Evolutionary conservation across 2,113 vertebrate species (phyloP).

Genomic region (Himantopus leucocephalus): DNA sequence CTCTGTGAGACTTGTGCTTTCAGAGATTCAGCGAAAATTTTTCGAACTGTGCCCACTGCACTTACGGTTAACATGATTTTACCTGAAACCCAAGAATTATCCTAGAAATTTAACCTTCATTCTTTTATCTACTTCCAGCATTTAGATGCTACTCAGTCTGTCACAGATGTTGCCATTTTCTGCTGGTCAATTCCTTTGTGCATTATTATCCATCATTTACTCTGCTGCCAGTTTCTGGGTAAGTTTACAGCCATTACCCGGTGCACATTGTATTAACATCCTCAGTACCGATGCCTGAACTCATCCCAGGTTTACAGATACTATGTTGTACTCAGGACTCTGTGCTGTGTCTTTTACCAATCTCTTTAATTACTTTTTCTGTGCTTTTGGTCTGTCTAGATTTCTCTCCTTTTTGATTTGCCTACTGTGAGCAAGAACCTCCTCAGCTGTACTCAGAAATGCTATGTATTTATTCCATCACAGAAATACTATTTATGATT

Average conservation of each 20-base stretch:
- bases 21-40: background rate
- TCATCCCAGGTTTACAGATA: background rate
- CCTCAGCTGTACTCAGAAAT: background rate
- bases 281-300: background rate
- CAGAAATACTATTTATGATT: background rate
- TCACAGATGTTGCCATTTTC: background rate
- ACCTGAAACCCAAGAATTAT: background rate
- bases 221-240: background rate
- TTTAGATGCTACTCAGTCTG: background rate
- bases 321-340: background rate
- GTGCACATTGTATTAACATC: background rate
- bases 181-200: accelerated
- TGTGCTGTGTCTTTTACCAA: background rate
- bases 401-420: background rate
- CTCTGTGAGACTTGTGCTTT: background rate
- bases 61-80: background rate
- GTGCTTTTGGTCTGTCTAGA: background rate
- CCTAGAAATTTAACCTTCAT: background rate
- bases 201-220: background rate
- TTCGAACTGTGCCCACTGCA: background rate
- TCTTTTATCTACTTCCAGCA: background rate
- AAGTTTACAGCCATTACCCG: background rate
- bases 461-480: background rate
- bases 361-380: background rate
- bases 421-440: background rate